Conservation (phyloP, 2,888 invertebrate species). For the Ophion ventricosus region DNA sequence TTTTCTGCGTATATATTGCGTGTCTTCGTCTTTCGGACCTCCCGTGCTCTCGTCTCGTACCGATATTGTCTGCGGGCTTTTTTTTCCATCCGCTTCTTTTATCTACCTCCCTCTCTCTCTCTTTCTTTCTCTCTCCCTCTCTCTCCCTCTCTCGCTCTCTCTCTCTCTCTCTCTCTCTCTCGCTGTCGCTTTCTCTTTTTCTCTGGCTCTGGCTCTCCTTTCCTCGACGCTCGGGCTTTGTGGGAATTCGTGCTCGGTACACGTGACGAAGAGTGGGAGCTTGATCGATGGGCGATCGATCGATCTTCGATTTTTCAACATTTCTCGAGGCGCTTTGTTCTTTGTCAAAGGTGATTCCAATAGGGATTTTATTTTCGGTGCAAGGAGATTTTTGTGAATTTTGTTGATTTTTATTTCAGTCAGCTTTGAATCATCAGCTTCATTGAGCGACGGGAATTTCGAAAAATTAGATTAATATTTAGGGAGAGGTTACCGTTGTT, state of each 20-base stretch:
- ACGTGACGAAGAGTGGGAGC: neutral
- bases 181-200: neutral
- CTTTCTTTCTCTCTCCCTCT: too few relatives aligned
- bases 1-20: conserved; percentile 6
- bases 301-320: neutral
- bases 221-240: neutral
- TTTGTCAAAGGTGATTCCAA: neutral
- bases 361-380: neutral
- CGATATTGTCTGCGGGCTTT: neutral
- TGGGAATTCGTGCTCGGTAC: neutral
- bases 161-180: too few relatives aligned
- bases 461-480: too few relatives aligned
- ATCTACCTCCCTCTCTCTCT: neutral
- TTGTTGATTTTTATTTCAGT: too few relatives aligned
- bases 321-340: neutral
- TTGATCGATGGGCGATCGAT: neutral
- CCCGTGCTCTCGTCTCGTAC: conserved; percentile 30
- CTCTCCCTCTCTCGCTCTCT: too few relatives aligned
- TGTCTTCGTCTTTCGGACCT: conserved; percentile 25
- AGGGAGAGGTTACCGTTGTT: too few relatives aligned
- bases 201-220: neutral
- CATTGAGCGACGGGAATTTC: too few relatives aligned
- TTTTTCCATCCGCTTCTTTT: neutral
- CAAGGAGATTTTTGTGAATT: neutral
- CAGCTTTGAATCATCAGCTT: too few relatives aligned